Conservation (phyloP, 1,140 invertebrate genomes). For the Drosophila setifemur region DNA sequence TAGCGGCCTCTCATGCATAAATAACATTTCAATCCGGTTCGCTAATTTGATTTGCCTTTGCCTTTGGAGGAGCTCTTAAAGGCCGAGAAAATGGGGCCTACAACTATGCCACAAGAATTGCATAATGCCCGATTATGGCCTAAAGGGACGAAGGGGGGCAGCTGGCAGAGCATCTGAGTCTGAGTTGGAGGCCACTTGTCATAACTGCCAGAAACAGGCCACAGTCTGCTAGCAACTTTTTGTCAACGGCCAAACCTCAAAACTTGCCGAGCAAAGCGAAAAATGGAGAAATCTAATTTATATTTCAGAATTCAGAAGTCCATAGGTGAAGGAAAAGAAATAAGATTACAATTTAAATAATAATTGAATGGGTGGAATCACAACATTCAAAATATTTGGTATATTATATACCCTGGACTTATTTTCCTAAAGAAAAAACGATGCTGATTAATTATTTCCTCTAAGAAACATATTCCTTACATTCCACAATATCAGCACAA, state of each 20-base stretch:
- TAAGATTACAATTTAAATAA: too few species aligned
- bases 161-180: neutral
- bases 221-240: constrained; percentile 47
- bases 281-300: neutral
- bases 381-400: too few species aligned
- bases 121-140: constrained; percentile 72
- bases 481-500: too few species aligned
- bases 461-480: too few species aligned
- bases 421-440: too few species aligned
- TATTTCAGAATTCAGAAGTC: neutral
- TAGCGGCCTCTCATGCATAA: constrained; percentile 74
- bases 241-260: constrained; percentile 70
- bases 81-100: constrained; percentile 2
- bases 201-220: constrained; percentile 50
- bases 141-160: neutral
- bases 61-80: constrained; percentile 2
- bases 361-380: neutral
- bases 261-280: constrained; percentile 31
- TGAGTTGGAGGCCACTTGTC: constrained; percentile 60
- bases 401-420: too few species aligned
- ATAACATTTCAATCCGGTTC: constrained; percentile 75
- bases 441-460: too few species aligned
- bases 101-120: constrained; percentile 52
- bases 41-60: constrained; percentile 76
- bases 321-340: too few species aligned